phyloP scores from a whole-genome alignment of 2,113 vertebrate genomes.

The Neomonachus schauinslandi region DNA sequence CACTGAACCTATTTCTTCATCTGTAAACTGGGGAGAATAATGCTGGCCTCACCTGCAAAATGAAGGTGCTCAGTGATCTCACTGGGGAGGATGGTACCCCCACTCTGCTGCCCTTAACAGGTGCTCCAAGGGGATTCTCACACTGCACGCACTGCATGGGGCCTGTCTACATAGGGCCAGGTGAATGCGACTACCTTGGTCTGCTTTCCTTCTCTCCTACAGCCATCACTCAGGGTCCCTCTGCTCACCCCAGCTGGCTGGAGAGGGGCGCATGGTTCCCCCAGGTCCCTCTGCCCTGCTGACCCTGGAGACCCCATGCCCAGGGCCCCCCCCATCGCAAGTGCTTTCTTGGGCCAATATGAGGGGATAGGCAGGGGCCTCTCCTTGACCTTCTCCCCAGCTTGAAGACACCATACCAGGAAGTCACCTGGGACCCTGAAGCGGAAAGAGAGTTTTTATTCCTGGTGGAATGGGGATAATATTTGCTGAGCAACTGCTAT shows the following conservation, averaged over 20 bases:
- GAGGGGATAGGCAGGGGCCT: neutral
- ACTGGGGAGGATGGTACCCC: neutral
- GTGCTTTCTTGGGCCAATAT: neutral
- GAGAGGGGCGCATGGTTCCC: neutral
- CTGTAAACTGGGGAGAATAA: neutral
- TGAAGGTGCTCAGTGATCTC: neutral
- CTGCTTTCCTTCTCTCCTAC: neutral
- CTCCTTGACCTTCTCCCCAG: neutral
- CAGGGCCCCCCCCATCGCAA: neutral
- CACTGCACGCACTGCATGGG: accelerated
- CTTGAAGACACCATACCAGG: neutral
- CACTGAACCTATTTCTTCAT: neutral
- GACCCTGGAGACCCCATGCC: neutral
- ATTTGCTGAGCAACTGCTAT: neutral
- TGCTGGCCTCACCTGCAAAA: neutral
- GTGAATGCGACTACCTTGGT: accelerated
- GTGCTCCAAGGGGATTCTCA: neutral
- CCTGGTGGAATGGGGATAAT: neutral
- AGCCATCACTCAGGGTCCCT: neutral
- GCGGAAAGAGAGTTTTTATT: neutral
- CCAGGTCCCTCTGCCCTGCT: neutral
- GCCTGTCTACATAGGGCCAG: neutral
- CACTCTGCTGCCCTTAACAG: neutral
- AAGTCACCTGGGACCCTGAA: neutral
- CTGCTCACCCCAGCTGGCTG: neutral